Conservation (phyloP, 2,797 vertebrate species). For the Adelosebastes latens region DNA sequence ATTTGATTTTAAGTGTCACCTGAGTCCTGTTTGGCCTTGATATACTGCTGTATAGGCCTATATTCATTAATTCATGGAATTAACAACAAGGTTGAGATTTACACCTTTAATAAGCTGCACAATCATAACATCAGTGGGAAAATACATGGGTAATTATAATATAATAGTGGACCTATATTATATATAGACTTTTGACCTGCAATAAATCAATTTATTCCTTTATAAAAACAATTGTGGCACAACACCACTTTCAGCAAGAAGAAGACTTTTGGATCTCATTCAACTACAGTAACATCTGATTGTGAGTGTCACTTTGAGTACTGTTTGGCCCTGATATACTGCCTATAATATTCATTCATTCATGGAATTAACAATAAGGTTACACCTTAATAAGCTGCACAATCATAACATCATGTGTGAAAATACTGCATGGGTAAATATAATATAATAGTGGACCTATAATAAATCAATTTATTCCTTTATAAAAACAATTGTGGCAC, state of each 20-base stretch:
- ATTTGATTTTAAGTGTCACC: not conserved
- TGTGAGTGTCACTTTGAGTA: not conserved
- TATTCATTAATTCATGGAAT: not conserved
- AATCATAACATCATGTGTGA: no score
- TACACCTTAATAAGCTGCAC: not conserved
- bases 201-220: not conserved
- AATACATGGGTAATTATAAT: not conserved
- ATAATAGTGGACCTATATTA: not conserved
- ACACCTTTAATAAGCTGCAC: not conserved
- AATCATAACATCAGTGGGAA: not conserved
- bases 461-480: no score
- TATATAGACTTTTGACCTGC: not conserved
- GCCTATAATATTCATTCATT: not conserved
- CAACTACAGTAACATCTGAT: not conserved
- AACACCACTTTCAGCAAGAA: not conserved
- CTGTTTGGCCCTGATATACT: not conserved
- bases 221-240: conserved; percentile 20
- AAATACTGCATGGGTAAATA: no score
- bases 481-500: no score
- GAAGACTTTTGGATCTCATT: not conserved
- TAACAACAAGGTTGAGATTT: not conserved
- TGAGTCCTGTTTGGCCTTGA: not conserved
- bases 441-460: no score
- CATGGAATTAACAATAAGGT: not conserved
- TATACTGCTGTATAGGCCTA: not conserved